These are phyloP conservation scores for Melanostoma scalare DNA, from an alignment of 2,888 invertebrate genomes.

Conservation along the genomic window DNA sequence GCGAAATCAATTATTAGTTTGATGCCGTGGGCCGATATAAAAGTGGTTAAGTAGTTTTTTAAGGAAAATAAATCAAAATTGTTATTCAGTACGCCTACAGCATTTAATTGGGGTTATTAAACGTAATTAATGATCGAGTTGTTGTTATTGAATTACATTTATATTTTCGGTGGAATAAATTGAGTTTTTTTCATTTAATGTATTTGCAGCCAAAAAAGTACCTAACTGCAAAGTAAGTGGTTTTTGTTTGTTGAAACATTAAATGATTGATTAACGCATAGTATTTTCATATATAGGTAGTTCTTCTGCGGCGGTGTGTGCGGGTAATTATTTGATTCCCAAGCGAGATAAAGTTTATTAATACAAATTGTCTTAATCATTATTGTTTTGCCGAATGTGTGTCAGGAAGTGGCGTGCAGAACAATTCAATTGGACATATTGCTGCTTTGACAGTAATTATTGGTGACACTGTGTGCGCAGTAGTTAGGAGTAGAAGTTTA, in stretches of 20 bases:
- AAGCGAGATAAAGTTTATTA: conserved; percentile 56
- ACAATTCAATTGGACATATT: conserved; percentile 47
- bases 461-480: neutral
- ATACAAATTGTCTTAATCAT: conserved; percentile 48
- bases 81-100: conserved; percentile 37
- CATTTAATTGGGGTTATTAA: conserved; percentile 66
- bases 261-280: conserved; percentile 58
- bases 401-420: neutral
- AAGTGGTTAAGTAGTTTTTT: conserved; percentile 42
- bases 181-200: conserved; percentile 4
- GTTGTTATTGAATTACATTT: conserved; percentile 62
- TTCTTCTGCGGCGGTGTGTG: conserved; percentile 7
- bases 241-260: conserved; percentile 60
- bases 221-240: conserved; percentile 14
- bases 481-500: too few relatives aligned
- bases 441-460: conserved; percentile 46
- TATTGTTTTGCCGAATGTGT: conserved; percentile 12
- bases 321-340: conserved; percentile 58
- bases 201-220: neutral
- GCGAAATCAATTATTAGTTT: conserved; percentile 53
- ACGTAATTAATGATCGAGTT: conserved; percentile 61
- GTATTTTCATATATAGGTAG: neutral
- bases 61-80: conserved; percentile 44
- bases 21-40: conserved; percentile 49
- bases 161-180: conserved; percentile 33